Percentiles rank a stretch among this genome's conserved stretches.
Evolutionary conservation across 2,797 vertebrate species (phyloP).

Genomic region (Anolis apletophallus): DNA sequence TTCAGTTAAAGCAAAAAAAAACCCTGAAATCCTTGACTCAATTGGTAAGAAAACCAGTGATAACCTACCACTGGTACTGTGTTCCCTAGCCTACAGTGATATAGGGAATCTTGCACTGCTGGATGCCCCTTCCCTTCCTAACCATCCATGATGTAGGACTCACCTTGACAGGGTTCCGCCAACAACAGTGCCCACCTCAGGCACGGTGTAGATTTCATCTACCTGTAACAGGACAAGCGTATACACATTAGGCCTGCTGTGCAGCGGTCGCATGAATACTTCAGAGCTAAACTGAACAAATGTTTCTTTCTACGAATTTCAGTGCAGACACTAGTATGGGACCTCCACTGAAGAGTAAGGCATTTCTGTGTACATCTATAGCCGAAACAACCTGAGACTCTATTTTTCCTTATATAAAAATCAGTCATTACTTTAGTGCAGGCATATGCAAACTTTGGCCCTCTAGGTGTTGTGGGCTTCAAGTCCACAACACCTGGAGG

Average conservation of each 20-base stretch:
- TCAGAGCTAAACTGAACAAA: conserved; percentile 15
- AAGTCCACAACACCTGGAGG: no score
- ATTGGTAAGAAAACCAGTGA: background rate
- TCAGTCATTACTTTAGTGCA: background rate
- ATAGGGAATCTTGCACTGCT: background rate
- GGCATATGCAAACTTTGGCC: no score
- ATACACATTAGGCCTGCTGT: conserved; percentile 53
- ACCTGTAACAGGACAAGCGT: conserved; percentile 82
- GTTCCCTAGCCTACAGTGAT: background rate
- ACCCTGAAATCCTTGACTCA: background rate
- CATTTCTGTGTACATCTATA: background rate
- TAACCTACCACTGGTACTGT: background rate
- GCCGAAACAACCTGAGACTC: background rate
- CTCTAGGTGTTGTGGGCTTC: no score
- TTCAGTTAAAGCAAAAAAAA: background rate
- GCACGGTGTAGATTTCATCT: conserved; percentile 98
- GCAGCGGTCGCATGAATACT: background rate
- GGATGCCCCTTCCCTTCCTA: background rate
- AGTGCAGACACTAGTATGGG: conserved; percentile 11
- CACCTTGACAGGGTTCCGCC: conserved; percentile 97
- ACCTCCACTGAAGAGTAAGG: background rate
- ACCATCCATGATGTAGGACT: conserved; percentile 52
- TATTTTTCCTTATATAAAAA: background rate
- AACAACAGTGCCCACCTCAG: conserved; percentile 97
- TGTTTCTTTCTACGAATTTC: background rate